Evolutionary conservation across 1,140 invertebrate genomes (phyloP), one percentile per base, ranked within the genome.

Genomic region (Heliconius hewitsoni): DNA sequence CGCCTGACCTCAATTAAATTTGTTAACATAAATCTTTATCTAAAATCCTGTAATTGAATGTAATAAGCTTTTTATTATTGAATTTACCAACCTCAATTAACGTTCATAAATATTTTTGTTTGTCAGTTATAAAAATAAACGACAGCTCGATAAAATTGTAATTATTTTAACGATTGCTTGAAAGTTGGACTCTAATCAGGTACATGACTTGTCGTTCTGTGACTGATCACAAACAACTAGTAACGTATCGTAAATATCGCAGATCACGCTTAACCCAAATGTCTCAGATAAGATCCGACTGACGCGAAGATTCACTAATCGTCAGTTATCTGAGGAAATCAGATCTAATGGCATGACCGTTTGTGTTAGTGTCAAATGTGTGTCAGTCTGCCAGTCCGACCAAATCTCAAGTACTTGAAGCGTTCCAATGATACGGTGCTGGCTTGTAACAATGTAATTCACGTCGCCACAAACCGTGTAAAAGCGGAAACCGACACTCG

Each of bases 401-500:
- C 19, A 34, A 81, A 88, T 89, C 90, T 82, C 87, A 83, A 82
- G 81, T 83, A 85, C 81, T 85, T 84, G 80, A 85, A 80, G 86
- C 86, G 88, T 89, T 87, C 88, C 89, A 90, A 87, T 90, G 90
- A 88, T 87, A 90, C 87, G 89, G 85, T 89, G 82, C 86, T 87
- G 89, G 87, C 79, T 89, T 90, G 88, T 92, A 90, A 92, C 91
- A 94, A 94, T 73, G 86, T 87, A 86, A 84, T 86, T 89, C 81
- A 76, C 86, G 82, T 81, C 81, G 87, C 92, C 90, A 89, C 91
- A 94, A 90, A 92, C 91, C 89, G 90, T 91, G 91, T 91, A 93
- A 92, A 92, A 91, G 90, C 87, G 91, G 91, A 93, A 93, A 93
- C 89, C 90, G 87, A 91, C 86, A 87, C 86, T 87, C 88, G 91